Percentiles rank a stretch among this genome's conserved stretches.
Conservation (phyloP, 2,888 invertebrate genomes). For the Eutolmus rufibarbis region DNA sequence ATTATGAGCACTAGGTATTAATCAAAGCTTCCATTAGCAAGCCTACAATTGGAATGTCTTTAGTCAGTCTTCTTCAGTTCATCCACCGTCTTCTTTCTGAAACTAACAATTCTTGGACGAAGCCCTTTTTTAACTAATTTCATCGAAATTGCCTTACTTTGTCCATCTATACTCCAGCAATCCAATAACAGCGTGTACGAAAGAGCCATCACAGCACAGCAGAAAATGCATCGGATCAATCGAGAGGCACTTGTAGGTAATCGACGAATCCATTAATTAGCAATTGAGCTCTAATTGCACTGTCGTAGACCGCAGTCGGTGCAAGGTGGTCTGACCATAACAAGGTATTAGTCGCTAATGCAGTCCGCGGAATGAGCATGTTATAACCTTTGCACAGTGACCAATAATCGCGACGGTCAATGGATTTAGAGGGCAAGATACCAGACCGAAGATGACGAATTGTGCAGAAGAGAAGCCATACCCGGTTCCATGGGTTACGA, state of each 20-base stretch:
- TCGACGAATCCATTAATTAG: background rate
- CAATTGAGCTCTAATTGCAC: slow-evolving; percentile 13
- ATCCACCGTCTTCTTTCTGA: background rate
- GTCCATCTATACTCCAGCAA: background rate
- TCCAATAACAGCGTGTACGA: background rate
- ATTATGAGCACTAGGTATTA: background rate
- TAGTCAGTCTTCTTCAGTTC: background rate
- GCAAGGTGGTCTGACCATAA: background rate
- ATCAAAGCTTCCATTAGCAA: background rate
- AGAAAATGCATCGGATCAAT: background rate
- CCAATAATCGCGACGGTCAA: slow-evolving; percentile 25
- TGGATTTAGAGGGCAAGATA: slow-evolving; percentile 21
- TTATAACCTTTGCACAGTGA: slow-evolving; percentile 28
- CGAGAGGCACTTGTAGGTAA: slow-evolving; percentile 5
- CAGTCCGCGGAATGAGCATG: background rate
- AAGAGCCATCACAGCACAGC: background rate
- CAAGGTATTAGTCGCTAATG: background rate
- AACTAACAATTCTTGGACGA: background rate
- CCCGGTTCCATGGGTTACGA: background rate
- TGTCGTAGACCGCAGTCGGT: background rate
- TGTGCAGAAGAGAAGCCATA: slow-evolving; percentile 5
- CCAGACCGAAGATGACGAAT: background rate
- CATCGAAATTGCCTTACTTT: background rate
- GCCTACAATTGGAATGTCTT: background rate
- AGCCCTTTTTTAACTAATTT: background rate